phyloP scores from a whole-genome alignment of 2,113 vertebrate genomes.

The Maccullochella peelii region DNA sequence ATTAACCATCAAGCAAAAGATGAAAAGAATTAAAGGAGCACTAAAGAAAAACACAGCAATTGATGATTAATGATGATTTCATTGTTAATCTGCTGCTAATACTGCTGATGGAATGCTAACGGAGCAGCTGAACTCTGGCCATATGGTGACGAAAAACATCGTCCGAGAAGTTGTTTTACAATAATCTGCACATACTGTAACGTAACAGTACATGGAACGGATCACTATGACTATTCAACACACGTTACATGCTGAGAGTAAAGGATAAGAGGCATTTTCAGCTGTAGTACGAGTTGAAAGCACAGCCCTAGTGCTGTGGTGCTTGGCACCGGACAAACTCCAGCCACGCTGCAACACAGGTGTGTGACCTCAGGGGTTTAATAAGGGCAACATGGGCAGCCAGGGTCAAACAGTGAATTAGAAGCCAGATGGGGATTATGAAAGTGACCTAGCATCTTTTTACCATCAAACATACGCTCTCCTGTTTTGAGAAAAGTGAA shows the following conservation, averaged over 20 bases:
- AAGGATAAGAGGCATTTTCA: conserved; percentile 51
- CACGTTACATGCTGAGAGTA: conserved; percentile 46
- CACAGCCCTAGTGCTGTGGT: background rate
- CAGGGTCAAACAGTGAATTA: conserved; percentile 47
- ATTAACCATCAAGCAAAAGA: background rate
- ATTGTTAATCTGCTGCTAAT: conserved; percentile 2
- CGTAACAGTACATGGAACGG: conserved; percentile 25
- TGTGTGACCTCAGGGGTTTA: conserved; percentile 65
- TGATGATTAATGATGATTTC: conserved; percentile 13
- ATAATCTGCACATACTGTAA: conserved; percentile 40
- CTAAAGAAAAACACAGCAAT: background rate
- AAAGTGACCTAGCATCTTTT: conserved; percentile 26
- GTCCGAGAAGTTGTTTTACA: conserved; percentile 6
- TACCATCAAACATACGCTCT: background rate
- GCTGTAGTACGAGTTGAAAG: conserved; percentile 27
- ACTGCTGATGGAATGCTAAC: background rate
- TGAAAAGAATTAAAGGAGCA: background rate
- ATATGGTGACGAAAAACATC: conserved; percentile 27
- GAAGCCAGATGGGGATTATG: conserved; percentile 53
- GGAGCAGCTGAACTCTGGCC: background rate
- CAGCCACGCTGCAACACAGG: conserved; percentile 45
- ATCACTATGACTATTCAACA: conserved; percentile 19
- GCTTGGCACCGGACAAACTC: conserved; percentile 5
- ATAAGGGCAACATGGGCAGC: conserved; percentile 45
- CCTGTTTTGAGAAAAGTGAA: background rate